Evolutionary conservation across 2,113 vertebrate genomes (phyloP).

Genomic region (Okapia johnstoni): DNA sequence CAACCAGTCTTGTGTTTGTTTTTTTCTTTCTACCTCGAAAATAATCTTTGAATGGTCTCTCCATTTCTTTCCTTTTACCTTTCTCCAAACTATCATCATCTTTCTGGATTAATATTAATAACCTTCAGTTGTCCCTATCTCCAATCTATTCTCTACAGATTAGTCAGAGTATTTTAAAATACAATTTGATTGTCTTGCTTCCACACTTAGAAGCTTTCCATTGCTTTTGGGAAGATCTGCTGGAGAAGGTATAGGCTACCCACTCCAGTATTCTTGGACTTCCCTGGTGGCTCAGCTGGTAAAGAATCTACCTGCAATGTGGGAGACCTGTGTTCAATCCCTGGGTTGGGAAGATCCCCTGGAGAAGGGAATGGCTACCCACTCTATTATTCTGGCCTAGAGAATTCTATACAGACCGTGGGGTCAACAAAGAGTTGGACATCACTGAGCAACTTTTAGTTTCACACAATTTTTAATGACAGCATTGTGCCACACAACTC

Average conservation of each 20-base stretch:
- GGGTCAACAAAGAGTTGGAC: neutral
- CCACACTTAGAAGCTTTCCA: neutral
- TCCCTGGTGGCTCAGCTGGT: too few species aligned
- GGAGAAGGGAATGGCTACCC: neutral
- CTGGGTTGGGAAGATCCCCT: too few species aligned
- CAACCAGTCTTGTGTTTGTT: neutral
- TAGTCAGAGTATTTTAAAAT: neutral
- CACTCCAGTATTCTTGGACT: too few species aligned
- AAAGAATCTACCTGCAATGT: too few species aligned
- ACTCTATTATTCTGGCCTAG: neutral
- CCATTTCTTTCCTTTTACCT: neutral
- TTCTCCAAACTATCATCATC: neutral
- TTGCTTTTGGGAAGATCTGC: neutral
- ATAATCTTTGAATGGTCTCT: neutral
- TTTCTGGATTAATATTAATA: neutral
- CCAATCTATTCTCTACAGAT: neutral
- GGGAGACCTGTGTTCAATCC: too few species aligned
- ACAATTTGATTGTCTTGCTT: neutral
- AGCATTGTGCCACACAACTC: neutral
- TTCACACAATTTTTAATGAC: neutral
- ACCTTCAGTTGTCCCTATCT: neutral
- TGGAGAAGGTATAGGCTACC: neutral
- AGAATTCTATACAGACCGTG: neutral
- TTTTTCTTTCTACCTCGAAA: neutral
- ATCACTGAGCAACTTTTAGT: neutral